These are phyloP conservation scores for Artibeus lituratus DNA, from an alignment of 2,797 vertebrate genomes.

Conservation along the genomic window DNA sequence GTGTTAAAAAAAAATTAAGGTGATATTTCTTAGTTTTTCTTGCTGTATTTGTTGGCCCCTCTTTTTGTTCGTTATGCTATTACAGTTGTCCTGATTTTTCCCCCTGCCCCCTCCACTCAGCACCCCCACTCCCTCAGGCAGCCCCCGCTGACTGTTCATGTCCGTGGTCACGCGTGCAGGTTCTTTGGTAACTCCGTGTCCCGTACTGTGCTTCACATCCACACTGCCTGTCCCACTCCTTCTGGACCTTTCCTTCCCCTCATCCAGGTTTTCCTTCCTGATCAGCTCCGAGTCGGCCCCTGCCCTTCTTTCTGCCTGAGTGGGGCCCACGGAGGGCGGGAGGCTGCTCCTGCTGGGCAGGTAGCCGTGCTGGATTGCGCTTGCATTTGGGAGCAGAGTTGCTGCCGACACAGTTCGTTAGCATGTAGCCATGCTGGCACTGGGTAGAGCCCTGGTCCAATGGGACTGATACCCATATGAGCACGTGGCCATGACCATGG, in stretches of 20 bases:
- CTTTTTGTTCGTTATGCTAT: too few relatives aligned
- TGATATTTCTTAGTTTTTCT: neutral
- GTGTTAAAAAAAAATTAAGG: neutral
- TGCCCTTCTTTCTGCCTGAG: neutral
- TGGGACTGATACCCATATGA: neutral
- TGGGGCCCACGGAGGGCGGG: neutral
- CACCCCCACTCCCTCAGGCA: too few relatives aligned
- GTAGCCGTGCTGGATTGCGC: too few relatives aligned
- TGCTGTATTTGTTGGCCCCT: neutral
- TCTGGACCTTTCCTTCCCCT: neutral
- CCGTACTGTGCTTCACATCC: too few relatives aligned
- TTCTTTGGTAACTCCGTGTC: too few relatives aligned
- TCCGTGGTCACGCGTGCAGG: too few relatives aligned
- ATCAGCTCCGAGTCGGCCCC: neutral
- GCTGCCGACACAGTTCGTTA: neutral
- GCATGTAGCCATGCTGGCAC: neutral
- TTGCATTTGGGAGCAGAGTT: neutral
- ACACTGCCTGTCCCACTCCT: neutral
- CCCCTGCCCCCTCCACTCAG: too few relatives aligned
- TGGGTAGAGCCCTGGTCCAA: neutral
- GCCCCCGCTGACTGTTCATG: too few relatives aligned
- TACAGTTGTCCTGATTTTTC: too few relatives aligned
- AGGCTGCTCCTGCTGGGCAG: neutral
- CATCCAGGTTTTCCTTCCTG: neutral
- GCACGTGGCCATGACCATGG: neutral